Evolutionary conservation across 1,140 invertebrate species (phyloP).

Genomic region (Neodiprion pinetum): DNA sequence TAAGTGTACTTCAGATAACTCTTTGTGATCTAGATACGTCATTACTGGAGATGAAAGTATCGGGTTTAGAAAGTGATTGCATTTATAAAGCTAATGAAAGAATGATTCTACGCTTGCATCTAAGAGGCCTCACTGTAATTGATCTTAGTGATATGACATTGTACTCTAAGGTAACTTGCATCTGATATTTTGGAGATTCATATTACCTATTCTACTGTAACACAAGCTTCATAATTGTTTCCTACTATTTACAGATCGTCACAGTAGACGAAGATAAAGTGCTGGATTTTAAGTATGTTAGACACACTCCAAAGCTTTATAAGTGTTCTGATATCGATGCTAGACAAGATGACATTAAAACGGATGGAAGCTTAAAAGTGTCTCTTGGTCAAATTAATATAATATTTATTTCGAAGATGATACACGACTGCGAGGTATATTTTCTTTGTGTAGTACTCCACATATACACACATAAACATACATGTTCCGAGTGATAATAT

Average conservation of each 20-base stretch:
- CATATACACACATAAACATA: conserved; percentile 9
- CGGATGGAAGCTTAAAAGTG: conserved; percentile 74
- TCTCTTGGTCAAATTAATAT: conserved; percentile 76
- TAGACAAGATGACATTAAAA: conserved; percentile 64
- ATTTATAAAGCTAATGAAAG: conserved; percentile 82
- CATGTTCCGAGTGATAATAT: neutral
- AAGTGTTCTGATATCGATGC: conserved; percentile 58
- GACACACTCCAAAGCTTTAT: conserved; percentile 69
- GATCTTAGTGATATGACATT: conserved; percentile 79
- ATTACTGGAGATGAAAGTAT: conserved; percentile 71
- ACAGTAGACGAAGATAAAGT: conserved; percentile 80
- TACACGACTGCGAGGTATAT: conserved; percentile 73
- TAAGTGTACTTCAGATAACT: conserved; percentile 68
- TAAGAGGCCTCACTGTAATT: conserved; percentile 73
- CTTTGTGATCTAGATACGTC: conserved; percentile 77
- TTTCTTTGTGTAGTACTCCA: neutral
- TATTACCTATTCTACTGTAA: neutral
- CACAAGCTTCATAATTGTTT: conserved; percentile 4
- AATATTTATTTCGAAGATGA: conserved; percentile 74
- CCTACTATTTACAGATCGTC: conserved; percentile 61
- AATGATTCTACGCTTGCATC: conserved; percentile 74
- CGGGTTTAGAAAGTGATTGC: conserved; percentile 76
- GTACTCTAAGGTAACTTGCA: conserved; percentile 72
- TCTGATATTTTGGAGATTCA: conserved; percentile 15
- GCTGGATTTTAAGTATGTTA: conserved; percentile 78